Percentiles rank a stretch among this genome's conserved stretches.
Evolutionary conservation across 1,140 invertebrate species (phyloP).

Genomic region (Idris sp.): DNA sequence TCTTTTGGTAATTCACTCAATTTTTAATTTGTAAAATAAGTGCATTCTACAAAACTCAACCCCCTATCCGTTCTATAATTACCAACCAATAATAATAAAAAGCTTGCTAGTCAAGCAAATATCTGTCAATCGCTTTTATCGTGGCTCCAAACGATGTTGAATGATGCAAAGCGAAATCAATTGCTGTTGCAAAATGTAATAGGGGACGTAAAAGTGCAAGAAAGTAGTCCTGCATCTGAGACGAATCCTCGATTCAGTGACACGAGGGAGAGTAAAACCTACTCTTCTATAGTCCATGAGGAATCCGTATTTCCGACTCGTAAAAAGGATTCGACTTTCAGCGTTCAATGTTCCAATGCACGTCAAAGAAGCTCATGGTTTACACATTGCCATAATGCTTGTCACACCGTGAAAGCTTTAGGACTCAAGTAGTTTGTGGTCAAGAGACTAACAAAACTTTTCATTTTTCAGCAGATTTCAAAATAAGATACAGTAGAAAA

Average conservation of each 20-base stretch:
- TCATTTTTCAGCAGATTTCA: no score
- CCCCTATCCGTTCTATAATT: no score
- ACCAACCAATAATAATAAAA: slow-evolving; percentile 14
- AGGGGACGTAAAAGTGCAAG: slow-evolving; percentile 45
- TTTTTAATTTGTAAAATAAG: no score
- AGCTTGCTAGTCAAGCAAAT: slow-evolving; percentile 20
- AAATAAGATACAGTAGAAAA: no score
- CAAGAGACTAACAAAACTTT: no score
- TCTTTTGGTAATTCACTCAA: no score
- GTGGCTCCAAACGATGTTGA: slow-evolving; percentile 43
- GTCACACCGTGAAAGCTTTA: slow-evolving; percentile 71
- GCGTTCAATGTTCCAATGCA: slow-evolving; percentile 50
- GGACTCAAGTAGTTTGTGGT: slow-evolving; percentile 58
- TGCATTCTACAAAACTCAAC: no score
- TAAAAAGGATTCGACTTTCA: slow-evolving; percentile 69
- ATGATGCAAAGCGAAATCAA: slow-evolving; percentile 55
- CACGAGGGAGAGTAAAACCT: slow-evolving; percentile 25
- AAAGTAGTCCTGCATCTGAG: slow-evolving; percentile 35
- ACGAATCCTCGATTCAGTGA: slow-evolving; percentile 62
- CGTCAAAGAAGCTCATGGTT: slow-evolving; percentile 72
- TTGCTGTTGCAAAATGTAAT: slow-evolving; percentile 62
- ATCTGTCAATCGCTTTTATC: slow-evolving; percentile 46
- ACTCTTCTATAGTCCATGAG: slow-evolving; percentile 28
- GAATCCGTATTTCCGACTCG: slow-evolving; percentile 40
- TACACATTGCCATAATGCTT: slow-evolving; percentile 70